Base-by-base conservation (phyloP, 2,797 vertebrate species). In the Eurystomus glaucurus region DNA sequence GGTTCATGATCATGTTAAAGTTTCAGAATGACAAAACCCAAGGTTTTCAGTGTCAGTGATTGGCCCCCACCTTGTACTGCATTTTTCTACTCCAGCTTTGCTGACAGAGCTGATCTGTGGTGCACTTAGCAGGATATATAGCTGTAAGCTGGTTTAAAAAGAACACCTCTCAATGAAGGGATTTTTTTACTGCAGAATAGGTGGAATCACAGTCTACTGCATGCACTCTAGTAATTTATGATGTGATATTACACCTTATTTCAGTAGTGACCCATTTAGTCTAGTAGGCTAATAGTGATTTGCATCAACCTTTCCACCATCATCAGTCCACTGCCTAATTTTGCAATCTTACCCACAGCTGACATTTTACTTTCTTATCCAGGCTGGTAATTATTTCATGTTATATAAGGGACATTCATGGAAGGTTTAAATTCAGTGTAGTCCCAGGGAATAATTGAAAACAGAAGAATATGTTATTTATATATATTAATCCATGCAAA, bases 361-460 rank as follows among this genome's bases (percentile, higher is more conserved):
- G 76, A 71, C 78, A 93, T 92, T 96, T 92, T 87, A 65, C 41
- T 78, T 90, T 75, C 69, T 91, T 77, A 74, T 48, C 18, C 50
- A 58, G 86, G 6, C 29, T 76, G 26, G 9, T 78, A 78, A 93
- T 86, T 11, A 76, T 84, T 81, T 81, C 26, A 6, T 62, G 16
- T 78, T 58, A 51, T 54, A 25, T 28, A 72, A 75, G 13, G 15
- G 29, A 57, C 15, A 72, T 88, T 69, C 37, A 45, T 10, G 33
- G 39, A 88, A 76, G 13, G 20, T 72, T 86, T 93, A 62, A 69
- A 88, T 76, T 78, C 39, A 31, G 0, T 57, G 50, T 61, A 82
- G 46, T 62, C 7, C 2, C 31, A 33, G 21, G 15, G 21, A 88
- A 82, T 72, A 86, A 95, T 4, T n/a, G 6, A 54, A 92, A 93